Evolutionary conservation across 2,888 invertebrate species (phyloP), one percentile per base, ranked within the genome.

Genomic region (Drosophila yooni): DNA sequence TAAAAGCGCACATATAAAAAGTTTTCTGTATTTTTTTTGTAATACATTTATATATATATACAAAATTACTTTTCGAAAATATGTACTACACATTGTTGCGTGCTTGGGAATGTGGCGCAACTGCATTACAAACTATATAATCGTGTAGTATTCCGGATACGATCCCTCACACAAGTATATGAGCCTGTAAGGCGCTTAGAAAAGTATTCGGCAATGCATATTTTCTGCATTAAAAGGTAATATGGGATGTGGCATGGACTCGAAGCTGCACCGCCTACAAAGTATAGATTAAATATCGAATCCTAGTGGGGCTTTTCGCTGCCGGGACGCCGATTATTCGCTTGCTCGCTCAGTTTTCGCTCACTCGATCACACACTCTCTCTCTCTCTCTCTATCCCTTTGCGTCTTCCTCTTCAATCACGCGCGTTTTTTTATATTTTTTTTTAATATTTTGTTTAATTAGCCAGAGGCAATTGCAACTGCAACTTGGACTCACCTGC

Each of bases 401-500:
- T 25, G 13, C 7, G 11, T 25, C 46, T 25, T 46, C 3, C 13
- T 13, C 7, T 13, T 46, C 7, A 13, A 40, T 51, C 27, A 29
- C n/a, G n/a, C 51, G 40, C 29, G 10, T n/a, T 51, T 51, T 27
- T 50, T 21, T 7, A n/a, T n/a, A n/a, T 15, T 48, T 1, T 18
- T 29, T 48, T 31, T 31, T 3, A 13, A 13, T 15, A 21, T 34
- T 8, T 40, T 18, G n/a, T 18, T 52, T 65, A 56, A 72, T 70
- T 53, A 73, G 73, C 78, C 11, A 56, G 18, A 18, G 11, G 46
- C n/a, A 56, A 58, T 33, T 43, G 61, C 11, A 68, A 38, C 40
- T 25, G 33, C n/a, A 29, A 50, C 40, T 31, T 7, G 3, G n/a
- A 18, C 78, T 79, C 62, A 72, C 77, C 93, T 88, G 92, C 92